phyloP scores from a whole-genome alignment of 2,797 vertebrate genomes.

The Silurus aristotelis region DNA sequence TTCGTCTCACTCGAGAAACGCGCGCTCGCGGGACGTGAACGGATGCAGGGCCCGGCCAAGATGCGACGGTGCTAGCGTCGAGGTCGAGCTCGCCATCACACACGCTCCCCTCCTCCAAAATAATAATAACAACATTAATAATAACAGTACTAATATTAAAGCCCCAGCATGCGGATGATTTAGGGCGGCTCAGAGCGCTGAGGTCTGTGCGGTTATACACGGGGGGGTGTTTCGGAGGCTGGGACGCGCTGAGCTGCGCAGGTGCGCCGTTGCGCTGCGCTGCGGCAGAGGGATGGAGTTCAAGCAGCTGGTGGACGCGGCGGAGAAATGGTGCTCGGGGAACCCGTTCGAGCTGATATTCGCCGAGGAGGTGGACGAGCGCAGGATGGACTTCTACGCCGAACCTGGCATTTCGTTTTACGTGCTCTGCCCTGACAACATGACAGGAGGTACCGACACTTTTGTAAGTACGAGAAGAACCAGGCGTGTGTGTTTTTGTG shows the following conservation, averaged over 20 bases:
- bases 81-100: conserved; percentile 29
- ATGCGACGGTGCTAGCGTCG: conserved; percentile 59
- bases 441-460: conserved; percentile 86
- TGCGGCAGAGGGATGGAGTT: conserved; percentile 84
- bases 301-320: conserved; percentile 93
- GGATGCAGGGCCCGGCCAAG: conserved; percentile 48
- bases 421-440: conserved; percentile 88
- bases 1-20: conserved; percentile 23
- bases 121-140: background rate
- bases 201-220: conserved; percentile 60
- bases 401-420: conserved; percentile 96
- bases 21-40: background rate
- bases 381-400: conserved; percentile 96
- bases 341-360: conserved; percentile 97
- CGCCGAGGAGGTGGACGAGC: conserved; percentile 90
- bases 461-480: conserved; percentile 83
- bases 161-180: conserved; percentile 64
- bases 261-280: conserved; percentile 66
- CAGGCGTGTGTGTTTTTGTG: conserved; percentile 28
- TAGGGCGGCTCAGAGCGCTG: conserved; percentile 65
- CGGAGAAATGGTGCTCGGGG: conserved; percentile 93
- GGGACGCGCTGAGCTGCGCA: conserved; percentile 38
- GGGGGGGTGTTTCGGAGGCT: background rate
- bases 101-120: background rate
- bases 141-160: background rate